Base-by-base conservation (phyloP, 2,113 vertebrate species). In the Microtus montanus region DNA sequence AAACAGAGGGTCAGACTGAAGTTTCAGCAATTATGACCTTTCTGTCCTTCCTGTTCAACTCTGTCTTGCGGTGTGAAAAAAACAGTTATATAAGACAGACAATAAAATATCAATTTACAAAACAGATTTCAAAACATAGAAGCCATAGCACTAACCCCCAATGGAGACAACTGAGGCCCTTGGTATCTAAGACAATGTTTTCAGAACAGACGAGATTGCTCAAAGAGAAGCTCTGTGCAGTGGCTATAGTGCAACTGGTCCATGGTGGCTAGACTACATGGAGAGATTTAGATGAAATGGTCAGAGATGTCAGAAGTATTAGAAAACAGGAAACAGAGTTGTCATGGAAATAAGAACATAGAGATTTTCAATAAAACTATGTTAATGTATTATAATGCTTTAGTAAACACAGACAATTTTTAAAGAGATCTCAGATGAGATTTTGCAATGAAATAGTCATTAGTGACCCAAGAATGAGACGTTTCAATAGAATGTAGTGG, bases 41-140 rank as follows among this genome's bases (percentile, higher is more conserved):
- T 89, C 68, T 84, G 12, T 44, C 26, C 20, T 14, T 54, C 52
- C 58, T 83, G 7, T 47, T n/a, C 17, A 52, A 26, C 6, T 49
- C 33, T 87, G 17, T 13, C 47, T 93, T 93, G 33, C 9, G 20
- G 33, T 30, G 35, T 70, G 22, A 84, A 79, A 58, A 58, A 58
- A 89, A 1, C 30, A 64, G 8, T 0, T 47, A 61, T 12, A 13
- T 41, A 41, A 66, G 52, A 61, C 2, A 75, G 44, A 58, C 2
- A 30, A 92, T 82, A 68, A 12, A 78, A 87, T 93, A 4, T 68
- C 75, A 75, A 75, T 41, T 92, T 90, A 83, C 38, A 92, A 84
- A 90, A 30, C 22, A 78, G 74, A 5, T 49, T n/a, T 38, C 19
- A 84, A 90, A 52, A 11, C 28, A 87, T 47, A 47, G 15, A 22